Conservation (phyloP, 2,113 vertebrate species). For the Thunnus maccoyii region DNA sequence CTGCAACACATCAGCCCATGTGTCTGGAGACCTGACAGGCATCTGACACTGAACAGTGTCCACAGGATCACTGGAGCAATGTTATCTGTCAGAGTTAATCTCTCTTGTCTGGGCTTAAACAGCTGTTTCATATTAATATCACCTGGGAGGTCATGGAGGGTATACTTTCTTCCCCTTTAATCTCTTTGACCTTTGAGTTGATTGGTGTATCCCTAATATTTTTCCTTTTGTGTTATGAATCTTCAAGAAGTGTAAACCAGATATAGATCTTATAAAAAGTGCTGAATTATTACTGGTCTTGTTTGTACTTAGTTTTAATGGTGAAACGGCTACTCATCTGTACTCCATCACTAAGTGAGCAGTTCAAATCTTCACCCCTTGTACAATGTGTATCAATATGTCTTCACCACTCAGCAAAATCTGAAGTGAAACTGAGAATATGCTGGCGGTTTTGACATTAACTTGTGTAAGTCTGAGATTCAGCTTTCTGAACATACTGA, state of each 20-base stretch:
- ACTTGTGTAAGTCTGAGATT: background rate
- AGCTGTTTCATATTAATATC: conserved; percentile 71
- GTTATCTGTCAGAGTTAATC: conserved; percentile 54
- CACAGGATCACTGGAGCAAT: conserved; percentile 40
- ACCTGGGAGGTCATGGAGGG: conserved; percentile 43
- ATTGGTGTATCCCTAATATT: background rate
- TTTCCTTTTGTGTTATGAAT: background rate
- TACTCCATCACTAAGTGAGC: background rate
- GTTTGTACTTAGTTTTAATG: background rate
- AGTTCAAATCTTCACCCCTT: accelerated
- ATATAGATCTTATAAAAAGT: background rate
- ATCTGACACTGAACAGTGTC: conserved; percentile 36
- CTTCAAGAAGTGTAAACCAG: background rate
- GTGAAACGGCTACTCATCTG: background rate
- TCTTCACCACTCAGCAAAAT: background rate
- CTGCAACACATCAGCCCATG: conserved; percentile 20
- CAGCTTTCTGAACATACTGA: background rate
- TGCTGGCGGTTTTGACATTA: background rate
- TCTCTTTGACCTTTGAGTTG: conserved; percentile 52
- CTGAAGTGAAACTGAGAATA: background rate
- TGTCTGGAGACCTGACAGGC: conserved; percentile 15
- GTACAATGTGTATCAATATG: background rate
- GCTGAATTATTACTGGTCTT: background rate
- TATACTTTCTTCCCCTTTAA: background rate
- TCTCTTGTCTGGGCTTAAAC: conserved; percentile 57